phyloP scores from a whole-genome alignment of 2,797 vertebrate genomes.

The Parotocinclus haroldoi region DNA sequence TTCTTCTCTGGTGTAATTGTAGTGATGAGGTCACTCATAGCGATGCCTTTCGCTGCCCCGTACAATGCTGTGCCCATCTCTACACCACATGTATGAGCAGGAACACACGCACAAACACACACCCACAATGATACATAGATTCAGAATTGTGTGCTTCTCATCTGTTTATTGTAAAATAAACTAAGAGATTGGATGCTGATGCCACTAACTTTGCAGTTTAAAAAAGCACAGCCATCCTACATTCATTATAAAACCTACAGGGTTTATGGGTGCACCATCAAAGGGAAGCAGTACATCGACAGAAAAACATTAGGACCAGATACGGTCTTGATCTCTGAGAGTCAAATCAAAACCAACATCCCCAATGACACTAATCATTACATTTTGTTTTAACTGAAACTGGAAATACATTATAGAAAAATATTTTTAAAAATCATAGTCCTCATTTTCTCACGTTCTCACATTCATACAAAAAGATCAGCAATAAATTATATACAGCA shows the following conservation, averaged over 20 bases:
- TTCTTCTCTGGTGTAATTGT: slow-evolving; percentile 88
- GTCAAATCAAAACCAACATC: no score
- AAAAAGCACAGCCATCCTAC: slow-evolving; percentile 31
- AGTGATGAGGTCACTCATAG: slow-evolving; percentile 90
- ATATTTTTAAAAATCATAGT: no score
- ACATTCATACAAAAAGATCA: no score
- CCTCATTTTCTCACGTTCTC: no score
- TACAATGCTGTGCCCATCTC: slow-evolving; percentile 93
- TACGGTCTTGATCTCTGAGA: slow-evolving; percentile 16
- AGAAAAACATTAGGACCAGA: slow-evolving; percentile 33
- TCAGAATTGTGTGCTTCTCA: slow-evolving; percentile 79
- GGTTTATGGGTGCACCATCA: slow-evolving; percentile 24
- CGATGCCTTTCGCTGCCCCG: slow-evolving; percentile 82
- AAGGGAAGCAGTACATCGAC: slow-evolving; percentile 29
- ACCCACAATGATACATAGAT: slow-evolving; percentile 35
- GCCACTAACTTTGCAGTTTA: slow-evolving; percentile 34
- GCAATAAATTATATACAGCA: no score
- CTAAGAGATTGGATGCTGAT: slow-evolving; percentile 53
- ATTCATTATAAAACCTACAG: slow-evolving; percentile 28
- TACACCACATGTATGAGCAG: slow-evolving; percentile 52
- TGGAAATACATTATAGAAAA: neutral
- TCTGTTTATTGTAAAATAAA: slow-evolving; percentile 77
- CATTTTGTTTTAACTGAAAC: slow-evolving; percentile 9
- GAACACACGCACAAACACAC: slow-evolving; percentile 27
- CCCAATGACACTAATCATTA: no score